Evolutionary conservation across 1,140 invertebrate genomes (phyloP).

Genomic region (Eciton burchellii): DNA sequence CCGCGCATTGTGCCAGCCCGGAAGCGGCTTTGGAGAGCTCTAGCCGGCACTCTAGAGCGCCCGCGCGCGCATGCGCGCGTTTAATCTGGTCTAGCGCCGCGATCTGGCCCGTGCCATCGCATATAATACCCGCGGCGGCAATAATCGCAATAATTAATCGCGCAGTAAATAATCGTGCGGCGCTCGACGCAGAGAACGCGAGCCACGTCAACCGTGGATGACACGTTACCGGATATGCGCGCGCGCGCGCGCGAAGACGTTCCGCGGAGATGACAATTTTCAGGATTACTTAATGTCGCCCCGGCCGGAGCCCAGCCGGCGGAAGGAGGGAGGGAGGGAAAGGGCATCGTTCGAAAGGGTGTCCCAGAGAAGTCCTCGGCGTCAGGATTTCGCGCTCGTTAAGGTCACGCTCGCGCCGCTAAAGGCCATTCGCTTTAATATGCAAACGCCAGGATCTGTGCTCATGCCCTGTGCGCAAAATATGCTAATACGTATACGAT

Average conservation of each 20-base stretch:
- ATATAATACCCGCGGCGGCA: not conserved
- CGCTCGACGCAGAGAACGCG: no score
- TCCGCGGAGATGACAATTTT: not conserved
- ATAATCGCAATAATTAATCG: not conserved
- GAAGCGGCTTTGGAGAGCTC: slow-evolving; percentile 45
- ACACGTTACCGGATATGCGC: no score
- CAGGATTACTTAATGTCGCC: not conserved
- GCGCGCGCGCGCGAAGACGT: not conserved
- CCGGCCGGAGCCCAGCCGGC: no score
- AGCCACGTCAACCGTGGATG: no score
- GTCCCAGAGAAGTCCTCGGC: no score
- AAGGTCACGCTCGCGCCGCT: not conserved
- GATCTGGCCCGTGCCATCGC: slow-evolving; percentile 19
- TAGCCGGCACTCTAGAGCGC: no score
- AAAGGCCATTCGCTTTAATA: slow-evolving; percentile 36
- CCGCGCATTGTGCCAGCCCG: slow-evolving; percentile 39
- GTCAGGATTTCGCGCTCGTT: not conserved
- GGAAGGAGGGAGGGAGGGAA: no score
- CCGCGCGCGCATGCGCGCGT: no score
- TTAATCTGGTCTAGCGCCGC: slow-evolving; percentile 41
- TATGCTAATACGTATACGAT: slow-evolving; percentile 46
- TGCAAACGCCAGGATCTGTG: not conserved
- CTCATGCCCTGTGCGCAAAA: slow-evolving; percentile 34
- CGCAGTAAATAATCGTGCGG: not conserved
- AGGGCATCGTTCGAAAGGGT: no score